Evolutionary conservation across 2,797 vertebrate genomes (phyloP), one percentile per base, ranked within the genome.

Genomic region (Acrossocheilus fasciatus): DNA sequence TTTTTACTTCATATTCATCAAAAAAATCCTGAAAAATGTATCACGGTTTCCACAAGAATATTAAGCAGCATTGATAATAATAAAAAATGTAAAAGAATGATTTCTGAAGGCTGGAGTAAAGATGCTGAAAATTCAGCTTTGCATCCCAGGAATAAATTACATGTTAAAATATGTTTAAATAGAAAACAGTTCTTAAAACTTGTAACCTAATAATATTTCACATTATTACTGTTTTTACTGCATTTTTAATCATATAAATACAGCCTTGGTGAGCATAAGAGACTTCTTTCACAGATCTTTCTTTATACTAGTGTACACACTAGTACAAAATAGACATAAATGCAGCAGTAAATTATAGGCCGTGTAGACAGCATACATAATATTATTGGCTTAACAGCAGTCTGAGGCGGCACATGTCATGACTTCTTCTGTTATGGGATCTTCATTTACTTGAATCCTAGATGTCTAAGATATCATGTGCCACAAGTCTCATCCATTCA

Each of bases 381-480:
- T 74, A 34, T 54, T 54, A 50, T 36, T 23, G 30, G 45, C 47
- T 75, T 8, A 75, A 75, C 15, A 50, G n/a, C 26, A 76, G 72
- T 47, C 15, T 74, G 43, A 74, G 26, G 72, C 72, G 50, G 47
- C 30, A 12, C 30, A 36, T 76, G 45, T 54, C 72, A 74, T 81
- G 62, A 69, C 69, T 41, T 23, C 36, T 2, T 70, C 47, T 81
- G 81, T 64, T 69, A 17, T 36, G 11, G 62, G 36, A 50, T 62
- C 62, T 50, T 54, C 11, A 57, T 79, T 34, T 73, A 1, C 34
- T 52, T 6, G 54, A 68, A 14, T 4, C 26, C 62, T 59, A 18
- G 59, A 68, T 79, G 73, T 57, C 45, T n/a, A 47, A 47, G 70
- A 77, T 59, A 64, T 64, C 23, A 54, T 80, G 64, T 74, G 43